phyloP scores from a whole-genome alignment of 2,797 vertebrate genomes.

The Argya squamiceps region DNA sequence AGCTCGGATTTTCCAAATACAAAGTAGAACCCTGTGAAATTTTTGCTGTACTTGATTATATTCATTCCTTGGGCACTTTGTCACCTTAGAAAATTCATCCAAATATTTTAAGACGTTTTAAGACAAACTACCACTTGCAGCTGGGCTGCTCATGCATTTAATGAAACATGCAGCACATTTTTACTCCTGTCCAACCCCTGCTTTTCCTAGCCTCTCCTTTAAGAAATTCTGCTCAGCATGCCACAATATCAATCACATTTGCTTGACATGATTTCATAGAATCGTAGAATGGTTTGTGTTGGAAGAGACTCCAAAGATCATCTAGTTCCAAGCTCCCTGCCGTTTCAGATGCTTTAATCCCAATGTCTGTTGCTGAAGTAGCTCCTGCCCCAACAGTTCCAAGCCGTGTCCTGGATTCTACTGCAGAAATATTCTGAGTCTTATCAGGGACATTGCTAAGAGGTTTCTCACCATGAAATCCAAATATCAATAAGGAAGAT shows the following conservation, averaged over 20 bases:
- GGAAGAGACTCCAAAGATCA: not conserved
- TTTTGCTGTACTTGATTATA: not conserved
- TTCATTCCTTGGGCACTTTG: not conserved
- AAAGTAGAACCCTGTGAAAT: not conserved
- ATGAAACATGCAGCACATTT: not conserved
- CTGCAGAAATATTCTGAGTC: not conserved
- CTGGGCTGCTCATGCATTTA: not conserved
- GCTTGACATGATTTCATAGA: not conserved
- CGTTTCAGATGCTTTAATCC: not conserved
- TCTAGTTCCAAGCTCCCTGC: not conserved
- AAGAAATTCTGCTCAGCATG: not conserved
- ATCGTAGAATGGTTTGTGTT: not conserved
- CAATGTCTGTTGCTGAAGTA: fast-evolving
- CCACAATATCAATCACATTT: not conserved
- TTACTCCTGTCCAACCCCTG: not conserved
- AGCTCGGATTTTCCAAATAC: not conserved
- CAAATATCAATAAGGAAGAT: not conserved
- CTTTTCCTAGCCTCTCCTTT: not conserved
- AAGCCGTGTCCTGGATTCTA: not conserved
- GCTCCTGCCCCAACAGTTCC: not conserved
- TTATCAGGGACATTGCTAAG: not conserved
- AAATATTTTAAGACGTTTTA: not conserved
- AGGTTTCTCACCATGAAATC: not conserved
- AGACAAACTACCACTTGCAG: not conserved
- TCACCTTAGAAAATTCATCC: not conserved